phyloP scores from a whole-genome alignment of 2,888 invertebrate genomes.

The Drosophila falleni region DNA sequence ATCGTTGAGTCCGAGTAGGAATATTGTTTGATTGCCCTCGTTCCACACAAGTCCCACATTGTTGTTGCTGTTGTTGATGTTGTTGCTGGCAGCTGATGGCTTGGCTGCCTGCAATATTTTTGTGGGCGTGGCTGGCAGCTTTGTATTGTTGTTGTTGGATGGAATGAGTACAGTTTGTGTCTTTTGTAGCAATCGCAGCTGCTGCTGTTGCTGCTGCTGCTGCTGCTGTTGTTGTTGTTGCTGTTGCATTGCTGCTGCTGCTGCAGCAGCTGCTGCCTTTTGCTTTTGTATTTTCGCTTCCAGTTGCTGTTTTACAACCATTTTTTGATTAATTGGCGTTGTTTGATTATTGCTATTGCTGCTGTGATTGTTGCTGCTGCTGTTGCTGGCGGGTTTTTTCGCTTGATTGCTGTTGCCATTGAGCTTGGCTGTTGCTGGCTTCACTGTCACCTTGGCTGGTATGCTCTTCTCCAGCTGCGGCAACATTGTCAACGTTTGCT shows the following conservation, averaged over 20 bases:
- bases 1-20: slow-evolving; percentile 86
- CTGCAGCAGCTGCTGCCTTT: slow-evolving; percentile 84
- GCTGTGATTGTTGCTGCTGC: slow-evolving; percentile 36
- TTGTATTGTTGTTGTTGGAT: slow-evolving; percentile 77
- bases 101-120: slow-evolving; percentile 64
- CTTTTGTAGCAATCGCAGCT: slow-evolving; percentile 83
- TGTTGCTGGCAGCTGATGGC: slow-evolving; percentile 44
- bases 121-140: slow-evolving; percentile 59
- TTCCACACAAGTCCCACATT: slow-evolving; percentile 89
- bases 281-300: slow-evolving; percentile 90
- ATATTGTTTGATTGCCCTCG: slow-evolving; percentile 87
- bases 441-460: slow-evolving; percentile 76
- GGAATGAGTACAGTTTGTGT: slow-evolving; percentile 87
- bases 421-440: slow-evolving; percentile 55
- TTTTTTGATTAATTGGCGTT: slow-evolving; percentile 85
- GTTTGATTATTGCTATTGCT: slow-evolving; percentile 35
- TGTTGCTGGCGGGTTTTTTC: slow-evolving; percentile 45
- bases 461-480: slow-evolving; percentile 74
- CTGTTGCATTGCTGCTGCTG: slow-evolving; percentile 54
- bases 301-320: slow-evolving; percentile 88
- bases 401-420: slow-evolving; percentile 52
- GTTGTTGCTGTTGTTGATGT: slow-evolving; percentile 62
- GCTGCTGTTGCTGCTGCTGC: slow-evolving; percentile 70
- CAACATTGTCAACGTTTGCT: slow-evolving; percentile 77
- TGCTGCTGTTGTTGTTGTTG: slow-evolving; percentile 64